These are phyloP conservation scores for Passer montanus DNA, from an alignment of 2,113 vertebrate genomes.

Conservation along the genomic window DNA sequence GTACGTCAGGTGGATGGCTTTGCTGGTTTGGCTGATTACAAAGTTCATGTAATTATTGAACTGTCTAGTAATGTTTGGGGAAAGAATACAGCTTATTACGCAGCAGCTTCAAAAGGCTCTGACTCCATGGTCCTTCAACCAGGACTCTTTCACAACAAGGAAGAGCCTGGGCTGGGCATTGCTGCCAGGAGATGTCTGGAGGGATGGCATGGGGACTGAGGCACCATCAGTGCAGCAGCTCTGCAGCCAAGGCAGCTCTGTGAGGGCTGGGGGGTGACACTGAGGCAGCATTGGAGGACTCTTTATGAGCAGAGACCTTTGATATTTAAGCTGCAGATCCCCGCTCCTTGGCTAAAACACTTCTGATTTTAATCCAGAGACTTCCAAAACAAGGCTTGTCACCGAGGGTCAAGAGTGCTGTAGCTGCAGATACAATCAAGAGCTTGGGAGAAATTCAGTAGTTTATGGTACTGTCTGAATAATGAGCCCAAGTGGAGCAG, in stretches of 20 bases:
- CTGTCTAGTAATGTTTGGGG: not conserved
- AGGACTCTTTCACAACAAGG: not conserved
- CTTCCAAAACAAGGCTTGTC: not conserved
- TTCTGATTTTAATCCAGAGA: not conserved
- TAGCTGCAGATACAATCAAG: not conserved
- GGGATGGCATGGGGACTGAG: not conserved
- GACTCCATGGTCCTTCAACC: not conserved
- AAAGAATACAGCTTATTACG: not conserved
- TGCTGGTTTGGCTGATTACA: not conserved
- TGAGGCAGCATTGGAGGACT: accelerated
- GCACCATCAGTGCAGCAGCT: not conserved
- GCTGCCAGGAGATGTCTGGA: not conserved
- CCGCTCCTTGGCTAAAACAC: not conserved
- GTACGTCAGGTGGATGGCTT: not conserved
- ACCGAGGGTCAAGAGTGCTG: not conserved
- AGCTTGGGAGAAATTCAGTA: not conserved
- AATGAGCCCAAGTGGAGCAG: not conserved
- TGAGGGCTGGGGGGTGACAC: not conserved
- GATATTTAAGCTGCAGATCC: not conserved
- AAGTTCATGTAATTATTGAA: constrained; percentile 42
- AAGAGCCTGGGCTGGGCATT: not conserved
- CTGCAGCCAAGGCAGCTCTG: not conserved
- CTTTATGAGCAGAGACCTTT: not conserved
- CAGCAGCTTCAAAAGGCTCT: constrained; percentile 33
- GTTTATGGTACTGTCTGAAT: not conserved